Percentiles rank a stretch among this genome's conserved stretches.
Conservation (phyloP, 2,113 vertebrate genomes). For the Hippocampus comes region DNA sequence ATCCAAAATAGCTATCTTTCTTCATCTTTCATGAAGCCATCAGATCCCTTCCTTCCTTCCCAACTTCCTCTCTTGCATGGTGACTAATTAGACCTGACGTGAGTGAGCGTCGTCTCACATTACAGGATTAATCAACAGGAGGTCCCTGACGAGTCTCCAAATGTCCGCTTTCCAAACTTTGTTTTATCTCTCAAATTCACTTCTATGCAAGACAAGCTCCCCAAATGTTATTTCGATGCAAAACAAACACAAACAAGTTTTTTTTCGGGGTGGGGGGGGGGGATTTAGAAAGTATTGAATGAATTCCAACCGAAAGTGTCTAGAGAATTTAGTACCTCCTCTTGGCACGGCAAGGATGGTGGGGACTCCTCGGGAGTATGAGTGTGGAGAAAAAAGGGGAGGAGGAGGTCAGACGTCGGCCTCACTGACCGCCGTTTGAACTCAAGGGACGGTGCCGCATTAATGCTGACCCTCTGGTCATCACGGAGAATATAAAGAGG, state of each 20-base stretch:
- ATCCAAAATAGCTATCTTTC: not conserved
- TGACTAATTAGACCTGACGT: not conserved
- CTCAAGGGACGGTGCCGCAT: slow-evolving; percentile 12
- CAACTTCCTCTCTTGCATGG: not conserved
- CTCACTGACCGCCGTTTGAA: slow-evolving; percentile 61
- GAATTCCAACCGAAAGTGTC: not conserved
- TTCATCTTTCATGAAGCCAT: not conserved
- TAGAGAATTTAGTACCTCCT: not conserved
- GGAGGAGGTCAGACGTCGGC: slow-evolving; percentile 45
- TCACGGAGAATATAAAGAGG: slow-evolving; percentile 23
- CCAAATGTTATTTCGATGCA: not conserved
- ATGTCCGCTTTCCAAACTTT: not conserved
- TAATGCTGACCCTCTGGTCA: slow-evolving; percentile 8
- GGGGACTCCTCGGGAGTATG: slow-evolving; percentile 55
- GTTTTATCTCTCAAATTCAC: not conserved
- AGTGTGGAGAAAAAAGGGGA: slow-evolving; percentile 42
- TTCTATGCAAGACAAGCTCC: not conserved
- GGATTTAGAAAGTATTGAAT: not conserved
- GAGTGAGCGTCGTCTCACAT: not conserved
- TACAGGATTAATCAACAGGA: not conserved
- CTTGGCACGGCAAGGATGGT: slow-evolving; percentile 13
- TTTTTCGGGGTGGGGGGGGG: not conserved
- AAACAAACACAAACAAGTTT: not conserved
- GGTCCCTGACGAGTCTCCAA: not conserved
- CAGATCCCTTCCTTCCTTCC: not conserved